Base-by-base conservation (phyloP, 2,888 invertebrate genomes). In the Liodrosophila aerea region DNA sequence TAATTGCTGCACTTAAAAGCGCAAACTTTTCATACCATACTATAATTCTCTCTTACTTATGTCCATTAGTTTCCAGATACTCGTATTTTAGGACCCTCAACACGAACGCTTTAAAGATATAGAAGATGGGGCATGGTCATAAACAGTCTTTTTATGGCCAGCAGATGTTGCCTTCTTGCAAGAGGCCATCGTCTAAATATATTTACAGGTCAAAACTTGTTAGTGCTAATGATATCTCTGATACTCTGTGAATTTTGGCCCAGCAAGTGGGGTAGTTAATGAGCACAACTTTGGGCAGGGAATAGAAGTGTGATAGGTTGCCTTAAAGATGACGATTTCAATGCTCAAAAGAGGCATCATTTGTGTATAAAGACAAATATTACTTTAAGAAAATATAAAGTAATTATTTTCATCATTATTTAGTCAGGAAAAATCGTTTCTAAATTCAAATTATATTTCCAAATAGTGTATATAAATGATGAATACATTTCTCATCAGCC, bases 121-220 rank as follows among this genome's bases (percentile, higher is more conserved):
- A 5, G n/a, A n/a, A n/a, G n/a, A n/a, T n/a, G 16, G 34, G 51
- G 43, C 77, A 66, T 60, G 68, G 58, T 60, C 77, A 66, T 84
- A 81, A 84, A 78, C 85, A 81, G 61, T 61, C 56, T 43, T 63
- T 82, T 78, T 69, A 81, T 84, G 66, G 64, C 53, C 41, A 59
- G 64, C 85, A 64, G 71, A 59, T 84, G 81, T 60, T 73, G 64
- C 54, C 47, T 37, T 27, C 8, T 13, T 7, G n/a, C 16, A 29
- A 50, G 51, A 44, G 45, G 37, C 45, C 47, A 64, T 47, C 59
- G 58, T 58, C 41, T 54, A 61, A 61, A 69, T 70, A 69, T 70
- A 62, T 69, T 63, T 81, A 62, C 67, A 62, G 51, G 60, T 66
- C 63, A 40, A 60, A 60, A 53, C 53, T 43, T 60, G 63, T 60